These are phyloP conservation scores for Rhinichthys klamathensis DNA, from an alignment of 2,113 vertebrate species.

Conservation along the genomic window DNA sequence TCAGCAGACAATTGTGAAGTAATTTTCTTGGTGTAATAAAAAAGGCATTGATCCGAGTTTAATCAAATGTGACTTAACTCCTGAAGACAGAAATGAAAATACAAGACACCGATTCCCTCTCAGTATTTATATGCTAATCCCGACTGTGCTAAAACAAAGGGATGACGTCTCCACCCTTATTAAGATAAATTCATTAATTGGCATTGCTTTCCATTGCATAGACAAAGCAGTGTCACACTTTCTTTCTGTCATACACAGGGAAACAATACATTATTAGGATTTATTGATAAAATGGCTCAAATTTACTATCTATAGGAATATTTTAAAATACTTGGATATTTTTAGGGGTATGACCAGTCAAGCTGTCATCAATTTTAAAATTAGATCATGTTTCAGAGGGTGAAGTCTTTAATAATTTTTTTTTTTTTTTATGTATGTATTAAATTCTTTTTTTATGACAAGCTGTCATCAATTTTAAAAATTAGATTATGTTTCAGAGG, in stretches of 20 bases:
- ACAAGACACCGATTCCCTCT: not conserved
- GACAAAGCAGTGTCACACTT: not conserved
- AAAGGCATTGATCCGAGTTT: not conserved
- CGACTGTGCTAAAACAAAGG: not conserved
- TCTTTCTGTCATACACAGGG: not conserved
- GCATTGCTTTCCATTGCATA: not conserved
- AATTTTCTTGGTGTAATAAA: not conserved
- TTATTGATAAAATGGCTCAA: constrained; percentile 11
- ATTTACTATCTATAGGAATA: not conserved
- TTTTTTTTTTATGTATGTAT: no score
- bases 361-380: not conserved
- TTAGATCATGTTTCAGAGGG: not conserved
- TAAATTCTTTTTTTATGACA: no score
- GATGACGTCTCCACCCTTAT: not conserved
- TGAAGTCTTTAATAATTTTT: not conserved
- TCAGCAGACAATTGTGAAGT: not conserved
- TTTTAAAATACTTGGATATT: no score
- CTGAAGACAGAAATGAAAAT: no score
- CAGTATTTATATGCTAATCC: constrained; percentile 8
- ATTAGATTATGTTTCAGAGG: no score
- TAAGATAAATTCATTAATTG: constrained; percentile 3
- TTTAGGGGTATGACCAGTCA: no score
- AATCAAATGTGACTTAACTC: not conserved
- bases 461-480: no score
- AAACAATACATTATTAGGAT: constrained; percentile 31